Evolutionary conservation across 2,113 vertebrate species (phyloP).

Genomic region (Albula glossodonta): DNA sequence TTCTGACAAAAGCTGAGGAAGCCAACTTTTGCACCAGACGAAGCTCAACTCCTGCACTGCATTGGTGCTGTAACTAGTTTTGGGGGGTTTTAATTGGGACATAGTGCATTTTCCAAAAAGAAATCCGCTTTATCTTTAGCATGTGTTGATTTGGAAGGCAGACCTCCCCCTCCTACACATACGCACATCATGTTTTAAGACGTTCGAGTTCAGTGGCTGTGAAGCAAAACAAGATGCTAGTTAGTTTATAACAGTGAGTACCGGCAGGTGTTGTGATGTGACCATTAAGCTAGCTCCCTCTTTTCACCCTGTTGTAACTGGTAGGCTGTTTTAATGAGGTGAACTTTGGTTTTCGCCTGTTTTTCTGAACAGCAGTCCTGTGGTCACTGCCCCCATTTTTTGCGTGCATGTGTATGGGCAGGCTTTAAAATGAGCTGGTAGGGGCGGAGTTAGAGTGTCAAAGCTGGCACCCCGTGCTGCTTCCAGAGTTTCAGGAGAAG

Average conservation of each 20-base stretch:
- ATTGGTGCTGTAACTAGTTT: constrained; percentile 32
- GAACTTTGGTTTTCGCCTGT: constrained; percentile 76
- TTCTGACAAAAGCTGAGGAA: constrained; percentile 22
- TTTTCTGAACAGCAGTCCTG: constrained; percentile 51
- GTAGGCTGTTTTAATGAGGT: constrained; percentile 91
- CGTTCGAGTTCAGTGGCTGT: constrained; percentile 56
- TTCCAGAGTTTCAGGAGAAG: constrained; percentile 70
- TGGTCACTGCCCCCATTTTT: constrained; percentile 66
- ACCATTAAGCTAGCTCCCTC: constrained; percentile 60
- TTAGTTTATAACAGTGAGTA: constrained; percentile 38
- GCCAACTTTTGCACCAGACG: constrained; percentile 52
- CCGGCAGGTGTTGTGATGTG: constrained; percentile 75
- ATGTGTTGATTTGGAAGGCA: background rate
- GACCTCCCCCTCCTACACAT: constrained; percentile 36
- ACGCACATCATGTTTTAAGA: constrained; percentile 59
- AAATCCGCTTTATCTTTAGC: background rate
- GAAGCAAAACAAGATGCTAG: constrained; percentile 36
- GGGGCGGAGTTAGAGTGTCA: constrained; percentile 66
- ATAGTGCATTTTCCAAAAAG: constrained; percentile 47
- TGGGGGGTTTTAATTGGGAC: constrained; percentile 43
- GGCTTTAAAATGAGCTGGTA: constrained; percentile 88
- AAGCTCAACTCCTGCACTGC: constrained; percentile 41
- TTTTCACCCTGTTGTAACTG: constrained; percentile 57
- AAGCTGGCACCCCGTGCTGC: constrained; percentile 83
- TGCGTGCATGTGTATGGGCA: constrained; percentile 64